Base-by-base conservation (phyloP, 2,888 invertebrate genomes). In the Balanococcus diminutus region DNA sequence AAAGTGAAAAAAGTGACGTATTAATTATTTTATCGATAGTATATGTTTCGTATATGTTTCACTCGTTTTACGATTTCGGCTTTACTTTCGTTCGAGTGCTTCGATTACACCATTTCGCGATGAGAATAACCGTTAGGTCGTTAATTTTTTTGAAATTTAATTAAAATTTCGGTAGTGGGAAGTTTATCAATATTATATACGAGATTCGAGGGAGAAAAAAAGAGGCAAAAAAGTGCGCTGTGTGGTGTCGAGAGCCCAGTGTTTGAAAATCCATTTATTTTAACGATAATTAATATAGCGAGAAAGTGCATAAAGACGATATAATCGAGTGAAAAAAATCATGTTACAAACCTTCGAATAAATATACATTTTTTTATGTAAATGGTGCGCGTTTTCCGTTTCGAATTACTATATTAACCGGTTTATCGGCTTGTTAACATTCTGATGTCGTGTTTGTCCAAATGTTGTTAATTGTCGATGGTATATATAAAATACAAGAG, bases 351-450 rank as follows among this genome's bases (percentile, higher is more conserved):
- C 28, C 32, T 75, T 36, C 32, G 32, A 31, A 32, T 72, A 72
- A 22, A 16, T 42, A 42, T 42, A 19, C 8, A 19, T 32, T 32
- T n/a, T 32, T 61, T 61, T 32, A 1, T 8, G 14, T 75, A 75
- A 75, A 75, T 75, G 75, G 75, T 32, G 32, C 75, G 75, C 32
- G 75, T 31, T 32, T 75, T 75, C 36, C 75, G 75, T 32, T 75
- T 75, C 75, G 75, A 19, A 75, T 75, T 32, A 32, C 75, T 75
- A 16, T 75, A 75, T 32, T 32, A 32, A 75, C 75, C 75, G 75
- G 75, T 75, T 75, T 75, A 32, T 75, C 75, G 75, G 32, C 75
- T 75, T 75, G 75, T 75, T 75, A 75, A 75, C 75, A 75, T 75
- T 75, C 28, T 75, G 28, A 75, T 36, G 36, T 75, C 75, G 32